These are phyloP conservation scores for Lasioglossum malachurum DNA, from an alignment of 2,888 invertebrate species.

Conservation along the genomic window DNA sequence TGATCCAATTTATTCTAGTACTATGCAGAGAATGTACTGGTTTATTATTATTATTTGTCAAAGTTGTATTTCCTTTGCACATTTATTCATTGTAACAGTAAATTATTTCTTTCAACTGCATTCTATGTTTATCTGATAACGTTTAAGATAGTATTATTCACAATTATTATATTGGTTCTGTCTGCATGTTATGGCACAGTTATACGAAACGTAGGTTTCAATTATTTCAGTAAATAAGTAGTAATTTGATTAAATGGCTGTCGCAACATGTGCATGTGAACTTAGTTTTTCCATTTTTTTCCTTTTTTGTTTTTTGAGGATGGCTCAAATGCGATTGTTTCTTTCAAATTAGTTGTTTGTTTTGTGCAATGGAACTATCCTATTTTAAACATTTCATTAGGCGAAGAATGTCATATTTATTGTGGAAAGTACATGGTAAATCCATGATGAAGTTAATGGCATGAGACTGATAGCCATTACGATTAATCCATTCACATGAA, in stretches of 20 bases:
- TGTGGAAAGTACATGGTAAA: conserved; percentile 6
- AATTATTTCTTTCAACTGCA: conserved; percentile 55
- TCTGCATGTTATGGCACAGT: conserved; percentile 78
- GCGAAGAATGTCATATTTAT: not conserved
- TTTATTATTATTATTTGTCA: conserved; percentile 34
- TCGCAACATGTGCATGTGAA: conserved; percentile 77
- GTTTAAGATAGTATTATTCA: conserved; percentile 45
- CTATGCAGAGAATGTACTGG: conserved; percentile 20
- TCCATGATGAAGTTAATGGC: not conserved
- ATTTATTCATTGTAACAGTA: conserved; percentile 52
- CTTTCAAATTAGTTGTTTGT: conserved; percentile 36
- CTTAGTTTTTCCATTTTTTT: conserved; percentile 52
- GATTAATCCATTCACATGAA: not conserved
- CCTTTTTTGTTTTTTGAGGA: conserved; percentile 49
- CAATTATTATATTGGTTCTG: conserved; percentile 66
- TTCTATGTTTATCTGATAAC: conserved; percentile 52
- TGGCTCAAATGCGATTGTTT: conserved; percentile 72
- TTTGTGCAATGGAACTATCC: conserved; percentile 29
- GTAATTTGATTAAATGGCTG: conserved; percentile 72
- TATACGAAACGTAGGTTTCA: conserved; percentile 69
- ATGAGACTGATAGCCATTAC: conserved; percentile 3
- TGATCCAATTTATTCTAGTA: conserved; percentile 26
- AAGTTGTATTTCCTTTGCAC: conserved; percentile 39
- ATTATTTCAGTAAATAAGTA: conserved; percentile 68
- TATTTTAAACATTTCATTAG: conserved; percentile 1